Evolutionary conservation across 2,113 vertebrate species (phyloP).

Genomic region (Taxidea taxus): DNA sequence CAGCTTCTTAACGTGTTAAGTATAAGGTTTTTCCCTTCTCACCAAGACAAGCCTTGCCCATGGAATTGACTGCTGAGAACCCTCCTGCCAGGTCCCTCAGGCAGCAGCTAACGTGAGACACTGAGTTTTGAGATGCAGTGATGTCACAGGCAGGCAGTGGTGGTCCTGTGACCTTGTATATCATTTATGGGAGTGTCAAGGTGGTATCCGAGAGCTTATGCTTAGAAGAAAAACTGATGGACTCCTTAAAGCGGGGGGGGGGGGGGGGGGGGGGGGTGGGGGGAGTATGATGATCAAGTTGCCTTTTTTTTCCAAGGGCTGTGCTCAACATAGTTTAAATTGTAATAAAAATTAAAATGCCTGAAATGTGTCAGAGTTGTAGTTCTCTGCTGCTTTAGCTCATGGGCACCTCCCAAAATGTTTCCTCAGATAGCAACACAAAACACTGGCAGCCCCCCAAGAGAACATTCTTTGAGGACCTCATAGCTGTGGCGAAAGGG

Average conservation of each 20-base stretch:
- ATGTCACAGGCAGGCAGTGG: accelerated
- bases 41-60: conserved; percentile 63
- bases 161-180: neutral
- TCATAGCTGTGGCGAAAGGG: neutral
- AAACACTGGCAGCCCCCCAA: conserved; percentile 49
- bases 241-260: too few species aligned
- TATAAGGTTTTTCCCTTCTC: conserved; percentile 56
- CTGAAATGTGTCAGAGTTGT: conserved; percentile 3
- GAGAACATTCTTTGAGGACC: conserved; percentile 45
- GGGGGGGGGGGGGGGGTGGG: too few species aligned
- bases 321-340: conserved; percentile 26
- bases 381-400: conserved; percentile 39
- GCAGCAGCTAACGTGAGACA: neutral
- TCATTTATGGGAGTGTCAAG: neutral
- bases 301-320: neutral
- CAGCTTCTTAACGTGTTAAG: conserved; percentile 53
- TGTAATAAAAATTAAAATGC: conserved; percentile 61
- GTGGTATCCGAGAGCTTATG: neutral
- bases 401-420: conserved; percentile 7
- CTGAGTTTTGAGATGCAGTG: conserved; percentile 38
- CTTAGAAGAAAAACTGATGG: neutral
- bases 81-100: conserved; percentile 51
- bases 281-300: neutral
- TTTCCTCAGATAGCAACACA: conserved; percentile 45
- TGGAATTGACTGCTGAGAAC: conserved; percentile 65